phyloP scores from a whole-genome alignment of 1,140 invertebrate species.

The Pseudomyrmex sp. region DNA sequence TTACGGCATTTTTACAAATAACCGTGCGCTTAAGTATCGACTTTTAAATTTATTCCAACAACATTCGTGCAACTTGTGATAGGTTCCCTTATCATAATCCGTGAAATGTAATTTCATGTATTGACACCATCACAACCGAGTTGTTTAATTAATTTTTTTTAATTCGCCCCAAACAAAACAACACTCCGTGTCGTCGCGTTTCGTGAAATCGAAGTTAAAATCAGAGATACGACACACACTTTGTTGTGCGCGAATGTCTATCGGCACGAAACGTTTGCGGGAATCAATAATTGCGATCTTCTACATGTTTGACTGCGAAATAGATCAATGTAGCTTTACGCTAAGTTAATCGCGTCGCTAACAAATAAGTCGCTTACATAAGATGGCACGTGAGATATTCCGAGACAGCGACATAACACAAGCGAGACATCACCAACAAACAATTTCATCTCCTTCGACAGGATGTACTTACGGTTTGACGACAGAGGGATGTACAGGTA shows the following conservation, averaged over 20 bases:
- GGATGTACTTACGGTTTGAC: constrained; percentile 32
- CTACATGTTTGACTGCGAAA: constrained; percentile 37
- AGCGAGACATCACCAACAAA: constrained; percentile 48
- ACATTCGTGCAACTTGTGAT: not conserved
- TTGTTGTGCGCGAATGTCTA: not conserved
- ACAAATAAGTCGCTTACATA: constrained; percentile 44
- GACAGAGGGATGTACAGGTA: not conserved
- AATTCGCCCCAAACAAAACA: constrained; percentile 2
- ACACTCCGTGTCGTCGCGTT: not conserved
- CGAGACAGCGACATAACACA: constrained; percentile 36
- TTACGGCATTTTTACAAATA: constrained; percentile 41
- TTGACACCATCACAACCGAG: not conserved
- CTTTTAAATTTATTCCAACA: constrained; percentile 29
- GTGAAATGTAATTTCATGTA: constrained; percentile 2
- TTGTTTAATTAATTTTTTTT: constrained; percentile 26
- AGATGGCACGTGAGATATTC: constrained; percentile 46
- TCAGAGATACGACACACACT: not conserved
- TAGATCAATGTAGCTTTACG: constrained; percentile 31
- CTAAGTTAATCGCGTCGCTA: constrained; percentile 18
- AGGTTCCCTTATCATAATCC: constrained; percentile 1
- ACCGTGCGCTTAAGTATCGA: constrained; percentile 20
- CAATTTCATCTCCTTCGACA: constrained; percentile 68
- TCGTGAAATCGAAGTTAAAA: constrained; percentile 10
- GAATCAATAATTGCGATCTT: constrained; percentile 34
- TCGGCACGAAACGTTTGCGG: not conserved